Conservation (phyloP, 2,113 vertebrate genomes). For the Strix aluco region DNA sequence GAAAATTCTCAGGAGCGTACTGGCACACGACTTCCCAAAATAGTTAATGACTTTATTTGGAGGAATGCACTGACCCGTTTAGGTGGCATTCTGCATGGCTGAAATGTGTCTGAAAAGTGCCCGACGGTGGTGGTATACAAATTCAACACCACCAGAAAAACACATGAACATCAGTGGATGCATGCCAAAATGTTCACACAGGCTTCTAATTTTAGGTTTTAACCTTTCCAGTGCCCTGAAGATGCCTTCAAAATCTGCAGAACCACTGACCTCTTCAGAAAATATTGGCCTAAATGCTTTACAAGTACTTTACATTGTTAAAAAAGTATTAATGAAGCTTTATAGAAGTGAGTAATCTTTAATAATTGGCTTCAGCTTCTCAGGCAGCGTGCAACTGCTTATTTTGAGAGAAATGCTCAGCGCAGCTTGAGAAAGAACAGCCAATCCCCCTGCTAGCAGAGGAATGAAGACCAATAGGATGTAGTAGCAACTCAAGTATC, state of each 20-base stretch:
- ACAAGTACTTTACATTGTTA: slow-evolving; percentile 10
- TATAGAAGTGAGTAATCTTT: slow-evolving; percentile 60
- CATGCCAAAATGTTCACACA: neutral
- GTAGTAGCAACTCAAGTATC: neutral
- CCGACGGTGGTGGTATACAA: neutral
- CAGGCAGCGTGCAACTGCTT: neutral
- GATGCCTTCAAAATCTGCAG: neutral
- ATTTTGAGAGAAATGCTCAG: slow-evolving; percentile 33
- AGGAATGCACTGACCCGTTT: neutral
- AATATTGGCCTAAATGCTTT: slow-evolving; percentile 38
- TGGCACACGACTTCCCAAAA: neutral
- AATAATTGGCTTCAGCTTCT: slow-evolving; percentile 40
- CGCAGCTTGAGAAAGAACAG: neutral
- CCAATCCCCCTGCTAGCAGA: slow-evolving; percentile 29
- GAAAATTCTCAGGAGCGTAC: neutral
- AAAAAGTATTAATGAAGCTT: slow-evolving; percentile 47
- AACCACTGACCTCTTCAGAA: neutral
- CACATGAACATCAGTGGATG: neutral
- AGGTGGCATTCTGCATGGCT: neutral
- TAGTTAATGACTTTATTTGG: neutral
- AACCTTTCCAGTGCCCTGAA: slow-evolving; percentile 29
- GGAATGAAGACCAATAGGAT: slow-evolving; percentile 37
- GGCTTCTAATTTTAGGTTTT: slow-evolving; percentile 48
- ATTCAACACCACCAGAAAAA: slow-evolving; percentile 11
- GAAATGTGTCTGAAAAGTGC: neutral